Evolutionary conservation across 2,797 vertebrate genomes (phyloP), one percentile per base, ranked within the genome.

Genomic region (Onychomys leucogaster): DNA sequence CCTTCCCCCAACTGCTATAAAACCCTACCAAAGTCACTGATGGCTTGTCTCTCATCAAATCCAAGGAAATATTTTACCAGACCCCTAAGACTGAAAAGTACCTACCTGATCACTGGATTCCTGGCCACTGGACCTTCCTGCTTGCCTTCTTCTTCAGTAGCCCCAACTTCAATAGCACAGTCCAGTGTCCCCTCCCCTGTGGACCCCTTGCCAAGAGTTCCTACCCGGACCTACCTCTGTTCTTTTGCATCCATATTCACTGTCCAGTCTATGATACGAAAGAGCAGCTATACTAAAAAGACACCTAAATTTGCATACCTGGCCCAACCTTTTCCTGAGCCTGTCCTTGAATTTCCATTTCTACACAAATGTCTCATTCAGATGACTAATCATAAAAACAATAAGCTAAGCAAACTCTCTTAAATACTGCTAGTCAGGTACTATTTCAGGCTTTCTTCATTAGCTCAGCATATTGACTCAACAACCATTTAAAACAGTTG

Each of bases 331-430:
- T 85, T 88, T 81, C 90, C 71, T 12, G 69, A 63, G n/a, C 52
- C 55, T 55, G 90, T 82, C 91, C 94, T 82, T 94, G 78, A 94
- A 61, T 90, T 55, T 89, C 52, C 43, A 43, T 34, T 13, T 37
- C 32, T 29, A 59, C 37, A 41, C 43, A 67, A 82, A 95, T 71
- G 41, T 49, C 75, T 91, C 95, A 52, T 75, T 49, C 11, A 21
- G 59, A 85, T 82, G 93, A 95, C 96, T 87, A 83, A 88, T 82
- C 89, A 94, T 16, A 94, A 90, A 96, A 77, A 85, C 29, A 83
- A 84, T 57, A 80, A 57, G 92, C 52, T 52, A 67, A 93, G 92
- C 43, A 82, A 90, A 29, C 69, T 69, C 76, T 55, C 61, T 57
- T 16, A 43, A 90, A 69, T 19, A 32, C 80, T 27, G 34, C 29